These are phyloP conservation scores for Thaumetopoea pityocampa DNA, from an alignment of 1,140 invertebrate species.

Conservation along the genomic window DNA sequence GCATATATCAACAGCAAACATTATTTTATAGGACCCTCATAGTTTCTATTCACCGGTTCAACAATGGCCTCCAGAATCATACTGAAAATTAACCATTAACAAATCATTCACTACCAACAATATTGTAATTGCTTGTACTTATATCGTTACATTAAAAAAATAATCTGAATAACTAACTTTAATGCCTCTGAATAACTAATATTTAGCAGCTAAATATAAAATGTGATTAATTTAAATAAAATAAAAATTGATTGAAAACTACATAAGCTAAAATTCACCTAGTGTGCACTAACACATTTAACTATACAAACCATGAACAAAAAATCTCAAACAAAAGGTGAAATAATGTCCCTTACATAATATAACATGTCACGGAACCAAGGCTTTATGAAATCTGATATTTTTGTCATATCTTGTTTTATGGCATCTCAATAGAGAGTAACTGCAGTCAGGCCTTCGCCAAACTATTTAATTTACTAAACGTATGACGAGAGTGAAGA, in stretches of 20 bases:
- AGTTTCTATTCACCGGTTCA: too few species aligned
- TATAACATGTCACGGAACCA: slow-evolving; percentile 71
- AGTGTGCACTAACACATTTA: slow-evolving; percentile 29
- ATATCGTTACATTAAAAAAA: too few species aligned
- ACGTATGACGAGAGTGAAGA: slow-evolving; percentile 17
- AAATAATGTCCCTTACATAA: slow-evolving; percentile 63
- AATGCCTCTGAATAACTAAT: too few species aligned
- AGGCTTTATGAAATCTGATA: slow-evolving; percentile 74
- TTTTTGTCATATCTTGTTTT: slow-evolving; percentile 75
- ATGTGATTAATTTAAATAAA: too few species aligned
- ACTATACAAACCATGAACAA: slow-evolving; percentile 34
- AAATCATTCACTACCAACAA: too few species aligned
- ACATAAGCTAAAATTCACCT: slow-evolving; percentile 19
- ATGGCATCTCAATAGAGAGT: slow-evolving; percentile 63
- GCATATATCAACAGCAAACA: too few species aligned
- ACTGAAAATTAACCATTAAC: too few species aligned
- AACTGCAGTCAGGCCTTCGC: slow-evolving; percentile 31
- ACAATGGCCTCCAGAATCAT: too few species aligned
- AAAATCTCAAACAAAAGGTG: slow-evolving; percentile 54
- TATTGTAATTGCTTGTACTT: too few species aligned
- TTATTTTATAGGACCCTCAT: too few species aligned
- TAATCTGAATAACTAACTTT: too few species aligned
- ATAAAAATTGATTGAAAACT: slow-evolving; percentile 22
- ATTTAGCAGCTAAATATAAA: too few species aligned
- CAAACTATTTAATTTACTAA: slow-evolving; percentile 22